Conservation (phyloP, 2,888 invertebrate species). For the Zhuqinia jingwanae region DNA sequence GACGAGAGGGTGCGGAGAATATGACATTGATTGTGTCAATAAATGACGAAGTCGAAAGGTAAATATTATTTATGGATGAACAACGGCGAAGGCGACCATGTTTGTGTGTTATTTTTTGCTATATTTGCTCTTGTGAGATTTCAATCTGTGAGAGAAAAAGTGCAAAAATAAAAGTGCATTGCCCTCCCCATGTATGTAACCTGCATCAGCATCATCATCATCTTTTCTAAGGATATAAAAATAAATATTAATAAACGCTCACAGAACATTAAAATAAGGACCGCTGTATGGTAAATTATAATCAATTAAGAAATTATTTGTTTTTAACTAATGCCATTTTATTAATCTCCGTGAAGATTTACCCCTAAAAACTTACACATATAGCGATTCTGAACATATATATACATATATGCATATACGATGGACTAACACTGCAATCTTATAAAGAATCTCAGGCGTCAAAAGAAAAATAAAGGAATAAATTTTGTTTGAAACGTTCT, state of each 20-base stretch:
- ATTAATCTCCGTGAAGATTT: too few species aligned
- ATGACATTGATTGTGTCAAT: constrained; percentile 70
- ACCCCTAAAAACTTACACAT: too few species aligned
- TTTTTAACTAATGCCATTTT: too few species aligned
- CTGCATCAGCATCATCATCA: constrained; percentile 5
- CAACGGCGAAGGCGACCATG: constrained; percentile 18
- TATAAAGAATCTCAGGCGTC: too few species aligned
- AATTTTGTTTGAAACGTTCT: constrained; percentile 17
- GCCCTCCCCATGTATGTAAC: constrained; percentile 36
- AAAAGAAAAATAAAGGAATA: background rate
- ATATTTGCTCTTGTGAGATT: constrained; percentile 7
- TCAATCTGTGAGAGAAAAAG: constrained; percentile 49
- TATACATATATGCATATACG: too few species aligned
- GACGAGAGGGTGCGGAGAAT: constrained; percentile 42
- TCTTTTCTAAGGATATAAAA: too few species aligned
- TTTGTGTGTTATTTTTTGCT: constrained; percentile 19
- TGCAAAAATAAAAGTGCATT: constrained; percentile 55
- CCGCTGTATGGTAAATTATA: too few species aligned
- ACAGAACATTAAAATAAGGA: too few species aligned
- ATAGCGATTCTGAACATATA: too few species aligned
- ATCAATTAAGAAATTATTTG: too few species aligned
- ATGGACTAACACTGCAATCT: too few species aligned
- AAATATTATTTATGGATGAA: constrained; percentile 40
- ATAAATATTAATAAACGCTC: too few species aligned
- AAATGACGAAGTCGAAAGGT: constrained; percentile 41